Evolutionary conservation across 2,797 vertebrate genomes (phyloP), one percentile per base, ranked within the genome.

Genomic region (Hydrolagus colliei): DNA sequence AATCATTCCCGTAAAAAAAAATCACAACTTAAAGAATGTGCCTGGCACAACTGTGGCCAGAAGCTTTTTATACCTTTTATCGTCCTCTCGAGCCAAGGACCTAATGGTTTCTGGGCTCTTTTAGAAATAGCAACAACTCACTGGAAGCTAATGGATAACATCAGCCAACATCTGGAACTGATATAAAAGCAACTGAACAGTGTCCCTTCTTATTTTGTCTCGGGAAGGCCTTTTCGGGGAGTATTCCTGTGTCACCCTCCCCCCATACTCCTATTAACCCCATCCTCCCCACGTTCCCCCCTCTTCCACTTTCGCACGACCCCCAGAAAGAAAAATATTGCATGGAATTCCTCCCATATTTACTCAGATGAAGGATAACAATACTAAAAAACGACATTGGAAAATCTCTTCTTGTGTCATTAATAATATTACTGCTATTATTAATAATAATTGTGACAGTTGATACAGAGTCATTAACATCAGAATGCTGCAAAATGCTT

Each of bases 151-250:
- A 71, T 84, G 79, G 71, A 84, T 84, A 41, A 84, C 67, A 41
- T 18, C 32, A 71, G 65, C 79, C 65, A 84, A 84, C 79, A 84
- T 84, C 79, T 84, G 79, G 65, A 71, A 84, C 10, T 84, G 65
- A 71, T 84, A 71, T 52, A 84, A 71, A 20, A 18, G 27, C 65
- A 84, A 71, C 79, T 68, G 65, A 84, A 84, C 32, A 71, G 79
- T 32, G 67, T 84, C 79, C 79, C 52, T 18, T 71, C 65, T 71
- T 71, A 84, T 84, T 84, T 84, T 41, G 79, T 84, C 79, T 84
- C 41, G 27, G 41, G 68, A 84, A 71, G 65, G 27, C 41, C 6
- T 16, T 68, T 84, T 84, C 79, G 41, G 79, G 65, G 79, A 27
- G 11, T 67, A 84, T 20, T 67, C 27, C 27, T 35, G 27, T 35